These are phyloP conservation scores for Hoplodrina blanda DNA, from an alignment of 2,888 invertebrate species.

Conservation along the genomic window DNA sequence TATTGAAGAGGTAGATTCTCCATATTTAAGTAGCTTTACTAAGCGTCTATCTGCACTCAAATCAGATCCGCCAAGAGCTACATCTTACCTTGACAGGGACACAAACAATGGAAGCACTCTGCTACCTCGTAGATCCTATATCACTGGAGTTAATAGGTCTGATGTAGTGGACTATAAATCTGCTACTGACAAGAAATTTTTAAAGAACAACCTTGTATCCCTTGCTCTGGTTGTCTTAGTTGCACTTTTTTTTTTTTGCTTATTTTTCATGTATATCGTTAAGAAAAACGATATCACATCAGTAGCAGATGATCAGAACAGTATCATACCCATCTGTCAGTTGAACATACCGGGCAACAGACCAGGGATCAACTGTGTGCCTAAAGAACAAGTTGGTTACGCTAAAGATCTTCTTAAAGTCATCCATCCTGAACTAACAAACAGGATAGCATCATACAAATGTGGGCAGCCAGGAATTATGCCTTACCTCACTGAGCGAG, in stretches of 20 bases:
- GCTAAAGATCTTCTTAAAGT: conserved; percentile 92
- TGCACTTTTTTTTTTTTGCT: conserved; percentile 92
- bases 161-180: conserved; percentile 84
- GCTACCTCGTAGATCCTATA: conserved; percentile 82
- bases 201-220: conserved; percentile 92
- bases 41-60: conserved; percentile 90
- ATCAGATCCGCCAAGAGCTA: conserved; percentile 79
- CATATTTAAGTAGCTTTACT: conserved; percentile 93
- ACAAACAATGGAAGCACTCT: conserved; percentile 82
- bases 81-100: conserved; percentile 79
- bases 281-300: conserved; percentile 91
- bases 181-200: conserved; percentile 86
- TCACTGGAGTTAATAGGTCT: conserved; percentile 80
- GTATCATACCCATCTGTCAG: conserved; percentile 91
- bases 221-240: conserved; percentile 91
- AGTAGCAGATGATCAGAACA: conserved; percentile 89
- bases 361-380: conserved; percentile 92
- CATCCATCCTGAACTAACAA: conserved; percentile 92
- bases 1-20: conserved; percentile 91
- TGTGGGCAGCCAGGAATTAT: conserved; percentile 89
- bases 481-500: conserved; percentile 91
- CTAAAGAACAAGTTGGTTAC: conserved; percentile 90
- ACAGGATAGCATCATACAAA: conserved; percentile 89
- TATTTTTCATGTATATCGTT: conserved; percentile 93
- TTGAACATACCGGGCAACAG: conserved; percentile 87